Percentiles rank a stretch among this genome's conserved stretches.
Evolutionary conservation across 2,888 invertebrate genomes (phyloP).

Genomic region (Horisme vitalbata): DNA sequence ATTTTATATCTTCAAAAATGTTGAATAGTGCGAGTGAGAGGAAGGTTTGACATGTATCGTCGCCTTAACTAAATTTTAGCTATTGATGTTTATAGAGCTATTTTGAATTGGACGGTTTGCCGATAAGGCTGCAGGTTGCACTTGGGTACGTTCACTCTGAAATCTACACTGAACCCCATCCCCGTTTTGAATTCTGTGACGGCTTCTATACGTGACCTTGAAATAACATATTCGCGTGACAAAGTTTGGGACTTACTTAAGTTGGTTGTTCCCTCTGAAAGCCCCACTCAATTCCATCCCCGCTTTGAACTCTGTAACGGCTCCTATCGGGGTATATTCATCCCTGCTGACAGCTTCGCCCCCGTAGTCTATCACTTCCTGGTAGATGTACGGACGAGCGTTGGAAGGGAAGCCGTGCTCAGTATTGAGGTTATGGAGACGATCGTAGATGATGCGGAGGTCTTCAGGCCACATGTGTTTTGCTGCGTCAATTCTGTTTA

Average conservation of each 20-base stretch:
- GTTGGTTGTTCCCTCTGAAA: slow-evolving; percentile 69
- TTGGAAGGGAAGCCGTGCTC: slow-evolving; percentile 84
- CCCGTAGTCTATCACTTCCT: slow-evolving; percentile 89
- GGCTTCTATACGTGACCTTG: too few relatives aligned
- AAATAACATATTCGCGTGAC: too few relatives aligned
- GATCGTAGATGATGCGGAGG: slow-evolving; percentile 84
- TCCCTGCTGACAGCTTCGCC: slow-evolving; percentile 72
- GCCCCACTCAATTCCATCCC: slow-evolving; percentile 71
- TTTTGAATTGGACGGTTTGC: too few relatives aligned
- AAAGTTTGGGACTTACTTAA: slow-evolving; percentile 13
- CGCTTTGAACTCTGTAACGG: slow-evolving; percentile 86
- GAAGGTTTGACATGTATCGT: too few relatives aligned
- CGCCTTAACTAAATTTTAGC: too few relatives aligned
- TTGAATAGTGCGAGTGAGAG: too few relatives aligned
- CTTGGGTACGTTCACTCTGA: too few relatives aligned
- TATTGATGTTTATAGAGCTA: too few relatives aligned
- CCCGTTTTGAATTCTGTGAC: too few relatives aligned
- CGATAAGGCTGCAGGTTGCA: too few relatives aligned
- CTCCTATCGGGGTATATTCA: slow-evolving; percentile 80
- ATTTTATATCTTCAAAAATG: too few relatives aligned
- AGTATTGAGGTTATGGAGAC: slow-evolving; percentile 84
- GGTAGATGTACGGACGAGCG: slow-evolving; percentile 86
- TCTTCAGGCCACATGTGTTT: slow-evolving; percentile 92
- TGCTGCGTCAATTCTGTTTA: slow-evolving; percentile 88
- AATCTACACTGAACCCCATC: too few relatives aligned